Conservation (phyloP, 2,888 invertebrate genomes). For the Limnephilus marmoratus region DNA sequence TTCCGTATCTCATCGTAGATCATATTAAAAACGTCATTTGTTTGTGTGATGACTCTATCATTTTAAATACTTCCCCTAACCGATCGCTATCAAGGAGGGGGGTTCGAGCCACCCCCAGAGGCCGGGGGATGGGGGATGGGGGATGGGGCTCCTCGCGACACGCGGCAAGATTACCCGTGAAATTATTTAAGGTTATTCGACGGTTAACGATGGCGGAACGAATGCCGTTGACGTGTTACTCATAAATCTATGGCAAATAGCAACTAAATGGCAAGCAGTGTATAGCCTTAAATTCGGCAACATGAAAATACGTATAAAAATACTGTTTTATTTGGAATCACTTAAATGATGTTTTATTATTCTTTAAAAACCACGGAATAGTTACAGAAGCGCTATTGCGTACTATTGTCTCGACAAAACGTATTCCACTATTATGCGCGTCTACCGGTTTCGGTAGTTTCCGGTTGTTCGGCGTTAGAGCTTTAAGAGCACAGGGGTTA, state of each 20-base stretch:
- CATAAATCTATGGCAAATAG: neutral
- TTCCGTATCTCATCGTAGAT: constrained; percentile 60
- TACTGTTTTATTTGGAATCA: too few relatives aligned
- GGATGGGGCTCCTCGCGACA: neutral
- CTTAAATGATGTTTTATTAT: too few relatives aligned
- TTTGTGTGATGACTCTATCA: constrained; percentile 65
- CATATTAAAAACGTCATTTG: constrained; percentile 67
- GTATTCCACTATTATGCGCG: too few relatives aligned
- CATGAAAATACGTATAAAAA: too few relatives aligned
- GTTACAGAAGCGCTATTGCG: too few relatives aligned
- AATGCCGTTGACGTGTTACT: neutral
- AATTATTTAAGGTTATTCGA: constrained; percentile 48
- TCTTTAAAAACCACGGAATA: too few relatives aligned
- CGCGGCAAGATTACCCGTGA: constrained; percentile 41
- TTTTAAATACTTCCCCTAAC: constrained; percentile 56
- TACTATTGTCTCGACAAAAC: too few relatives aligned
- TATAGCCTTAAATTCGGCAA: neutral
- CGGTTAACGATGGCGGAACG: constrained; percentile 18
- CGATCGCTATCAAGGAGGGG: constrained; percentile 47
- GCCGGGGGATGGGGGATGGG: neutral
- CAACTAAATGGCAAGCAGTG: too few relatives aligned
- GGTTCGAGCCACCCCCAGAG: neutral
- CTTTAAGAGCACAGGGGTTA: too few relatives aligned
- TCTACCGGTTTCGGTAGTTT: too few relatives aligned
- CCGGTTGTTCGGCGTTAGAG: too few relatives aligned